Conservation (phyloP, 2,113 vertebrate genomes). For the Gorsachius goisagi region DNA sequence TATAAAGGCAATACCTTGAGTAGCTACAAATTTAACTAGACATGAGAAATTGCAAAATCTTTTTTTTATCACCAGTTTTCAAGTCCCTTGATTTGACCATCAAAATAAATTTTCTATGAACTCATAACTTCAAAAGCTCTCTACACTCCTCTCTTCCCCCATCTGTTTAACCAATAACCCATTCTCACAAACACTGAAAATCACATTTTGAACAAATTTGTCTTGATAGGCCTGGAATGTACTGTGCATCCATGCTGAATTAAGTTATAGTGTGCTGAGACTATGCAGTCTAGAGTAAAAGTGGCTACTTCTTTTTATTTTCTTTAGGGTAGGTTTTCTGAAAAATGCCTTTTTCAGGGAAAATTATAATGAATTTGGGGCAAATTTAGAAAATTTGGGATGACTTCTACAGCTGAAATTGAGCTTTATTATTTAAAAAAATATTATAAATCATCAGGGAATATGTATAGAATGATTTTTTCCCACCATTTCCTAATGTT, state of each 20-base stretch:
- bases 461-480: background rate
- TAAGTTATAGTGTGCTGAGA: background rate
- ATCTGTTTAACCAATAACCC: constrained; percentile 43
- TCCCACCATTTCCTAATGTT: background rate
- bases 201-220: background rate
- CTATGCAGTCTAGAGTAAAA: background rate
- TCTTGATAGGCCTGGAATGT: background rate
- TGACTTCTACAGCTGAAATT: background rate
- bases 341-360: background rate
- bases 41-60: constrained; percentile 25
- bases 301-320: background rate
- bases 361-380: background rate
- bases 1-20: background rate
- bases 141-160: background rate
- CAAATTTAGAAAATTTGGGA: background rate
- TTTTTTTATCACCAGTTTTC: background rate
- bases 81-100: constrained; percentile 8
- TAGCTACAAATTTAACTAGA: constrained; percentile 44
- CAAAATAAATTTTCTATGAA: constrained; percentile 38
- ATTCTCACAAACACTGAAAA: constrained; percentile 42
- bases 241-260: background rate
- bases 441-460: background rate
- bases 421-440: background rate
- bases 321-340: background rate
- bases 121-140: constrained; percentile 39